A percentile compares a stretch with the other conserved stretches of the same genome.
These are phyloP conservation scores for Dermatemys mawii DNA, from an alignment of 2,113 vertebrate species.

Conservation along the genomic window DNA sequence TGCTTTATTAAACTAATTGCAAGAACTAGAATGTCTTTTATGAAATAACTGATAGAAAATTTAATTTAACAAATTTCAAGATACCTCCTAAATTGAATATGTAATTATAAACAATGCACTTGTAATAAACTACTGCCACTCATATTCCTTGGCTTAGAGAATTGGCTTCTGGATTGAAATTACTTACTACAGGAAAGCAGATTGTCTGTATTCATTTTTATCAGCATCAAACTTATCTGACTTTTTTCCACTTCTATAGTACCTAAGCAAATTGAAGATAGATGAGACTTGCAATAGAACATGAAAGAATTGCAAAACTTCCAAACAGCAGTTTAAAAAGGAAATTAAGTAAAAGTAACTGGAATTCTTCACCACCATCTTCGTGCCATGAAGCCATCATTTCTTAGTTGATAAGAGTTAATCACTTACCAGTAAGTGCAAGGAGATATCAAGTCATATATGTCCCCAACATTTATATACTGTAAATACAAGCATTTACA, in stretches of 20 bases:
- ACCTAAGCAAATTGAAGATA: background rate
- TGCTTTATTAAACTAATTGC: conserved; percentile 2
- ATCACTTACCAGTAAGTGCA: background rate
- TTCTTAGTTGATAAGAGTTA: background rate
- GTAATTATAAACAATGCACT: background rate
- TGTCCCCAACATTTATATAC: background rate
- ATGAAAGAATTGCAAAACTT: background rate
- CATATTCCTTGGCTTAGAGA: background rate
- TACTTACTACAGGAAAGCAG: conserved; percentile 9
- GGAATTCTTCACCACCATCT: background rate
- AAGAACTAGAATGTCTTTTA: background rate
- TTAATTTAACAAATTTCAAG: background rate
- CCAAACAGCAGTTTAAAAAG: background rate
- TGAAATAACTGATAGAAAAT: background rate
- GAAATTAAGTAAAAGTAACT: background rate
- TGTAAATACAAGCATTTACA: background rate
- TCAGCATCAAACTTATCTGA: background rate
- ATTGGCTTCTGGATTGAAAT: conserved; percentile 26
- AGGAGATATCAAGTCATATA: background rate
- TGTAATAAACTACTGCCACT: background rate
- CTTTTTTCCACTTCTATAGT: background rate
- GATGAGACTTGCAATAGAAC: background rate
- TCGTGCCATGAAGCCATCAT: background rate
- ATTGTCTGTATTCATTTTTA: background rate
- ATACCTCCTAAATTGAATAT: background rate